Base-by-base conservation (phyloP, 2,888 invertebrate species). In the Papilio gigon region DNA sequence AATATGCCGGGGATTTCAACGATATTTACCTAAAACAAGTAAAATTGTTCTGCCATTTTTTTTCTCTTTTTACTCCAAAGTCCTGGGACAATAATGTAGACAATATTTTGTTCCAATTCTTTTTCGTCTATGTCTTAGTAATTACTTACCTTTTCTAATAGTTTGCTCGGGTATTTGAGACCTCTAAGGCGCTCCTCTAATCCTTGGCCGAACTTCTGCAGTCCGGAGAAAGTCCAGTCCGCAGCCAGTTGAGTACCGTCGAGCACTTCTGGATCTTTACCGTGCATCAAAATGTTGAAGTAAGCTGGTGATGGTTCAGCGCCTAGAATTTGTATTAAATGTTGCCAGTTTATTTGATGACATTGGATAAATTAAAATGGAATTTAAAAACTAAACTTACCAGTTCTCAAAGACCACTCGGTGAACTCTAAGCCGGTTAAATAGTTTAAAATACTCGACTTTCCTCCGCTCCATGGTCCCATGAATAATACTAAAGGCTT, bases 401-500 rank as follows among this genome's bases (percentile, higher is more conserved):
- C 98, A 85, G 98, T 97, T 91, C 97, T 94, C 74, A 98, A 90
- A 70, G 97, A 95, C 84, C 95, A 95, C 76, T 95, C 94, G 33
- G 95, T 96, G 83, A 96, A 96, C 85, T 98, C 97, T 74, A 96
- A 95, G 71, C 97, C 96, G 47, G 97, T 94, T 73, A 98, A 92
- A 88, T 98, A 98, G 88, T 98, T 98, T 73, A 98, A 95, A 76
- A 98, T 97, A 65, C 97, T 96, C 1, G 98, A 98, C 91, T 98
- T 98, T 73, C 98, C 98, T 70, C 98, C 98, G 80, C 98, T 98
- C 97, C 98, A 98, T 44, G 98, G 98, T 50, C 98, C 98, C 96
- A 98, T 97, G 81, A 98, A 97, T 5, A 98, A 93, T 65, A 98
- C 94, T 80, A 98, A 91, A 2, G 98, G 98, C 82, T 98, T 98